Percentiles rank a stretch among this genome's conserved stretches.
Conservation (phyloP, 2,888 invertebrate species). For the Apotomis betuletana region DNA sequence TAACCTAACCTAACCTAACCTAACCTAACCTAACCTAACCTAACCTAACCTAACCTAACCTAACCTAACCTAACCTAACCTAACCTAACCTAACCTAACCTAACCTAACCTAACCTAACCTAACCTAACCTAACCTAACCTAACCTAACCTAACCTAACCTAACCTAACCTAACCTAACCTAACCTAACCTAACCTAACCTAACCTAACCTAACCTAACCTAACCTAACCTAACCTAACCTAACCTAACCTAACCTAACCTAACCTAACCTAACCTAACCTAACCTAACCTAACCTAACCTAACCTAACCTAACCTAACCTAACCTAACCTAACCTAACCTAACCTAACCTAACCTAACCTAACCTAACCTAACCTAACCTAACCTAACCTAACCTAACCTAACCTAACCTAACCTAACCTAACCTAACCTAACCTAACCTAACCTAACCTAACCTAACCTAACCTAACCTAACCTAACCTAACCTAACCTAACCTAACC, state of each 20-base stretch:
- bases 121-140: slow-evolving; percentile 43
- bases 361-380: slow-evolving; percentile 42
- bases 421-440: slow-evolving; percentile 43
- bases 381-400: slow-evolving; percentile 41
- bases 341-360: slow-evolving; percentile 39
- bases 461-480: slow-evolving; percentile 40
- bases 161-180: slow-evolving; percentile 41
- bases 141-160: slow-evolving; percentile 42
- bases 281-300: slow-evolving; percentile 38
- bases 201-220: slow-evolving; percentile 35
- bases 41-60: slow-evolving; percentile 42
- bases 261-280: slow-evolving; percentile 39
- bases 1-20: slow-evolving; percentile 37
- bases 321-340: slow-evolving; percentile 39
- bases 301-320: slow-evolving; percentile 42
- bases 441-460: slow-evolving; percentile 42
- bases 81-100: slow-evolving; percentile 43
- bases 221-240: slow-evolving; percentile 39
- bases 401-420: slow-evolving; percentile 43
- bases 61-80: slow-evolving; percentile 42
- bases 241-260: slow-evolving; percentile 42
- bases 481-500: slow-evolving; percentile 38
- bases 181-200: slow-evolving; percentile 40
- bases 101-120: slow-evolving; percentile 43
- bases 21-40: slow-evolving; percentile 26